Base-by-base conservation (phyloP, 2,888 invertebrate genomes). In the Nomada ferruginata region DNA sequence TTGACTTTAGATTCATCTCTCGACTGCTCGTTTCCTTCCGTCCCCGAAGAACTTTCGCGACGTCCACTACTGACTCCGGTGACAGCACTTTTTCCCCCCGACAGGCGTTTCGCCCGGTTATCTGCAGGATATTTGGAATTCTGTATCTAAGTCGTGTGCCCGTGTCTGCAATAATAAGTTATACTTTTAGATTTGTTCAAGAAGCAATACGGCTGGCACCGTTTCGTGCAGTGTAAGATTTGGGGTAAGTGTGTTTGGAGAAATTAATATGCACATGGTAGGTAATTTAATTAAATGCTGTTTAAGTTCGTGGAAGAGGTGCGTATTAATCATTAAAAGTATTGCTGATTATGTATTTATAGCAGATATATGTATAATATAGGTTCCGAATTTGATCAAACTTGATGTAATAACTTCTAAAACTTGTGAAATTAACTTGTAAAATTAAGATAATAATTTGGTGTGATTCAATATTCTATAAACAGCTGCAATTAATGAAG, bases 1-100 rank as follows among this genome's bases (percentile, higher is more conserved):
- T 72, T 57, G 82, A 88, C 82, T 88, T 85, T 76, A 78, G 83
- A 86, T 87, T 89, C 86, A 70, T 86, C 83, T 76, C 84, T 81
- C 82, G 83, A 74, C 83, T 77, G 76, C 83, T 80, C 86, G 80
- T 83, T 86, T 86, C 79, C 85, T 81, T 82, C 76, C 84, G 76
- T 79, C 75, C 76, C 82, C 26, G 84, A 87, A 87, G 80, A 87
- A 87, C 76, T 69, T 86, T 84, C 71, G 69, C 83, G 76, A 78
- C 74, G 66, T 59, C 57, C 42, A 60, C 47, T 75, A 44, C 55
- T 64, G 64, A 44, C 52, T 65, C 55, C 29, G 61, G n/a, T 50
- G 85, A 81, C 78, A 68, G 76, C 68, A 71, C 71, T 76, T 55
- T 83, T 69, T 77, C 4, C 13, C 23, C 13, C 20, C 23, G 60